Base-by-base conservation (phyloP, 2,888 invertebrate genomes). In the Agonopterix heracliana region DNA sequence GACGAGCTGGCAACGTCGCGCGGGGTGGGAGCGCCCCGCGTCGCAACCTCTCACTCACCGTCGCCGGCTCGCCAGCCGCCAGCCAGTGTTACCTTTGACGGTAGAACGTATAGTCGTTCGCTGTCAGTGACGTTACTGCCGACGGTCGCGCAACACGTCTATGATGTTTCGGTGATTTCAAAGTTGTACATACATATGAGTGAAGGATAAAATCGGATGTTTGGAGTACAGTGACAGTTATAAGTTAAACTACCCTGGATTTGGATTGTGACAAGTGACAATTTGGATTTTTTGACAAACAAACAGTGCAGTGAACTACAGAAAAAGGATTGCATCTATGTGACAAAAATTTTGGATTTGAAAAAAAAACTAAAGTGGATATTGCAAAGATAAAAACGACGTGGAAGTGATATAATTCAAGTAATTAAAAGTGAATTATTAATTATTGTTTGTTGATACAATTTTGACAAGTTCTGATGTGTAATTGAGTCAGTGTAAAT, bases 211-310 rank as follows among this genome's bases (percentile, higher is more conserved):
- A 85, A 74, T 77, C 84, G 87, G 83, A 89, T 87, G 85, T 89
- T 89, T 91, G 91, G 91, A 91, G 89, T 91, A 91, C 90, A 91
- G 92, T 90, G 92, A 90, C 89, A 91, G 90, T 89, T 90, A 90
- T 79, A 67, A 68, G 74, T 74, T 68, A 71, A 70, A 65, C 60
- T 59, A 65, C 73, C 70, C 74, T 81, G 87, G 84, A 87, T 86
- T 82, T 82, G 82, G 84, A 70, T 75, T 75, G 87, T 84, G 82
- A 67, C 64, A 67, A 78, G 84, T 83, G 83, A 82, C 75, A 71
- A 69, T 76, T 74, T 66, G 63, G 67, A 74, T 75, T 75, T 83
- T 71, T 75, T 60, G 68, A 68, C 38, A 42, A n/a, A 67, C 62
- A 69, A 66, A 81, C 71, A 78, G 87, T 87, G 87, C 74, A 84